phyloP scores from a whole-genome alignment of 2,888 invertebrate species.

The Andricus quercusramuli region DNA sequence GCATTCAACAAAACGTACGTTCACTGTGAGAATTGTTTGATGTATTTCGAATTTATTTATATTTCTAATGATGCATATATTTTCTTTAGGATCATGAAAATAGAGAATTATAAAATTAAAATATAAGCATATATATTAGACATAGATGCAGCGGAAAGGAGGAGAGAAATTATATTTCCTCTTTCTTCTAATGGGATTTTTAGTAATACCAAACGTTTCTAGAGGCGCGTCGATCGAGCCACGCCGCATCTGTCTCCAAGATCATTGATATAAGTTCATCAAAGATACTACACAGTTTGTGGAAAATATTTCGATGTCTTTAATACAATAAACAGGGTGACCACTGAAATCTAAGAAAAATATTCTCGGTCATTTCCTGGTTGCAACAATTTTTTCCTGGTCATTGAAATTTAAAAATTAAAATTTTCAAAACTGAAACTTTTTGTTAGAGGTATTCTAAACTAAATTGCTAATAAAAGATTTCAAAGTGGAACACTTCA shows the following conservation, averaged over 20 bases:
- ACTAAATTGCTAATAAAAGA: background rate
- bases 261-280: background rate
- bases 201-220: too few species aligned
- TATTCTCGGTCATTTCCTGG: too few species aligned
- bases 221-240: too few species aligned
- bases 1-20: background rate
- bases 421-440: too few species aligned
- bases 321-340: too few species aligned
- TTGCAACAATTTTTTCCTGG: too few species aligned
- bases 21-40: background rate
- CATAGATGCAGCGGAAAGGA: too few species aligned
- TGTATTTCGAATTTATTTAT: background rate
- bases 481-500: background rate
- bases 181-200: too few species aligned
- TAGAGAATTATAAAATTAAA: background rate
- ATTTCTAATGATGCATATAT: background rate
- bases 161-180: too few species aligned
- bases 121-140: background rate
- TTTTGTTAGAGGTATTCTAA: background rate
- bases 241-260: too few species aligned
- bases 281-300: background rate
- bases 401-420: too few species aligned
- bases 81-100: background rate
- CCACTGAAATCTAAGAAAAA: too few species aligned
- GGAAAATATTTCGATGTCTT: background rate